Evolutionary conservation across 1,140 invertebrate species (phyloP).

Genomic region (Drosophila orosa): DNA sequence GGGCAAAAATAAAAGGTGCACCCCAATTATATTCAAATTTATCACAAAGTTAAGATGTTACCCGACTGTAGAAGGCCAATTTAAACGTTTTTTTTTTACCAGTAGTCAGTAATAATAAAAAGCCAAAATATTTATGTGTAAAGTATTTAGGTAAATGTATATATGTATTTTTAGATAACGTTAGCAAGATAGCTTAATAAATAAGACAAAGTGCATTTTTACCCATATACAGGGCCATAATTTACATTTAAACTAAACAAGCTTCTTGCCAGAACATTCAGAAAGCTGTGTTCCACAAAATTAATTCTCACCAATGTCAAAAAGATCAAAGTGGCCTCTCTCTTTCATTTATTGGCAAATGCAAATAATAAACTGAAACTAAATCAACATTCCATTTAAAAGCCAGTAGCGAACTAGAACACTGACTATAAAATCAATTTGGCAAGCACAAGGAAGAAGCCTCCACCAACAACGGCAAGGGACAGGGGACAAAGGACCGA

Average conservation of each 20-base stretch:
- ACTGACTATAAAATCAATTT: constrained; percentile 26
- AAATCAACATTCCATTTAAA: constrained; percentile 19
- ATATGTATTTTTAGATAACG: too few relatives aligned
- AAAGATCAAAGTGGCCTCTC: neutral
- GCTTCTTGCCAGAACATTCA: neutral
- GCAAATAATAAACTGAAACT: constrained; percentile 17
- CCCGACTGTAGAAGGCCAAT: too few relatives aligned
- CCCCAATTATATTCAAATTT: too few relatives aligned
- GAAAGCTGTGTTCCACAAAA: neutral
- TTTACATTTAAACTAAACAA: neutral
- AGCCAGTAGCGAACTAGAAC: constrained; percentile 9
- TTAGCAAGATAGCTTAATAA: too few relatives aligned
- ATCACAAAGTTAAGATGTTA: too few relatives aligned
- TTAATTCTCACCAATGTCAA: neutral
- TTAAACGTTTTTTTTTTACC: too few relatives aligned
- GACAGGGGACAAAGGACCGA: constrained; percentile 30
- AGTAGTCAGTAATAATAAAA: too few relatives aligned
- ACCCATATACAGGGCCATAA: too few relatives aligned
- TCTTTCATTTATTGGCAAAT: neutral
- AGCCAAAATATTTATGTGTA: too few relatives aligned
- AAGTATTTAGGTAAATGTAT: too few relatives aligned
- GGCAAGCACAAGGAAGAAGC: constrained; percentile 14
- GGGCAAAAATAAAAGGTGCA: too few relatives aligned
- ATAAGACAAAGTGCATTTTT: neutral
- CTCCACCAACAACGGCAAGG: constrained; percentile 1